A percentile compares a stretch with the other conserved stretches of the same genome.
Evolutionary conservation across 2,113 vertebrate genomes (phyloP).

Genomic region (Micromys minutus): DNA sequence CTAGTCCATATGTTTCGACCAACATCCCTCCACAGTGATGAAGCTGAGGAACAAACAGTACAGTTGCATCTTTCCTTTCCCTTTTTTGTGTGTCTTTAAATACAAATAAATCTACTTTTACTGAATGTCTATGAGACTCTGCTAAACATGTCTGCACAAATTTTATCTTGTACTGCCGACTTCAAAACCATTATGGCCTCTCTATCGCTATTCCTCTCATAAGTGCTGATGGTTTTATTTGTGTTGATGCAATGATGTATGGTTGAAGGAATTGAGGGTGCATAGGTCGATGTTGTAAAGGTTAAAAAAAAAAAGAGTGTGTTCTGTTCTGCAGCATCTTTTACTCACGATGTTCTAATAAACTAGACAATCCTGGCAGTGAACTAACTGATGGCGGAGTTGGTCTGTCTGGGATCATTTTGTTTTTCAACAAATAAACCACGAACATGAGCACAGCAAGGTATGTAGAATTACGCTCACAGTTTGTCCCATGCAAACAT

Average conservation of each 20-base stretch:
- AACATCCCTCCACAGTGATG: not conserved
- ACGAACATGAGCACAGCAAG: not conserved
- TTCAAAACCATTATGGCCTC: not conserved
- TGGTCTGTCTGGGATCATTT: not conserved
- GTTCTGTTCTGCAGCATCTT: not conserved
- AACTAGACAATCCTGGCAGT: not conserved
- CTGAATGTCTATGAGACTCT: not conserved
- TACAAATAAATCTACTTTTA: conserved; percentile 14
- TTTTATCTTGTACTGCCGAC: conserved; percentile 1
- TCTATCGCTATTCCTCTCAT: not conserved
- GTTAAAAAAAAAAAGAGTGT: not conserved
- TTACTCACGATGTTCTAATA: not conserved
- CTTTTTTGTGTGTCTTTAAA: not conserved
- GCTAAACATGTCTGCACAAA: not conserved
- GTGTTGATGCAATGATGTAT: not conserved
- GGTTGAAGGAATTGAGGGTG: not conserved
- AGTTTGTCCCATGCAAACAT: not conserved
- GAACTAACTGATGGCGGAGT: not conserved
- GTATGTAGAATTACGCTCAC: not conserved
- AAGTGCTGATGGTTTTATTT: not conserved
- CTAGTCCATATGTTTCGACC: not conserved
- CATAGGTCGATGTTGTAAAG: not conserved
- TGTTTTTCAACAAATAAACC: conserved; percentile 28
- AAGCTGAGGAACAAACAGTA: conserved; percentile 2
- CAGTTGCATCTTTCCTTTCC: not conserved